Base-by-base conservation (phyloP, 2,797 vertebrate species). In the Poeciliopsis infans region DNA sequence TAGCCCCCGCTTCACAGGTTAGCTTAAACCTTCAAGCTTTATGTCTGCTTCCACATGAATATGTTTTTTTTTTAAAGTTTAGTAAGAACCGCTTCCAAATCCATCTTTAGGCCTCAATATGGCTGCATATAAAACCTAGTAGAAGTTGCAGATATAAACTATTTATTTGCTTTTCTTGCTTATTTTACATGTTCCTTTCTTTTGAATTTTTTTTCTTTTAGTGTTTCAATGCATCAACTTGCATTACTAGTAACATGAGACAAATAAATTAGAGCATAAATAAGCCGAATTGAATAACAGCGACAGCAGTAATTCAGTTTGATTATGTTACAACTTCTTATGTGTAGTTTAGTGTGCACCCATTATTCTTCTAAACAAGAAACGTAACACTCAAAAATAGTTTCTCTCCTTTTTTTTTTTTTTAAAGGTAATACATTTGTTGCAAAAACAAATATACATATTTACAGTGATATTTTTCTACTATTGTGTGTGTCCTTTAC, bases 1-100 rank as follows among this genome's bases (percentile, higher is more conserved):
- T 99, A 43, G 98, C 98, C 0, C 98, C 98, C 0, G 98, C 97
- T 31, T 99, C 98, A 10, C 97, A 98, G 93, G 94, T 94, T 23
- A 45, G 85, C 68, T 33, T 79, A 43, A 81, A 80, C 72, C 11
- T 61, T 16, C 25, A 74, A 51, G 46, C 43, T 66, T 72, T 2
- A 23, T 51, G 49, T 23, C 49, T 51, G 18, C 39, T 28, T 57
- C 13, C 55, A 57, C 11, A 11, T 59, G 55, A 28, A 31, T 12
- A 31, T 59, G 23, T 25, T 6, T 3, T 53, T 53, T 31, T 53
- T 53, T 53, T 25, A 25, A 10, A 25, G 20, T 51, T 23, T 23
- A 51, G 20, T 8, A 51, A 23, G 20, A 51, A 51, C 49, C 1
- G 20, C 49, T 51, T 51, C 20, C 49, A 51, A 51, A 23, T 51